Evolutionary conservation across 1,140 invertebrate genomes (phyloP).

Genomic region (Zaprionus ornatus): DNA sequence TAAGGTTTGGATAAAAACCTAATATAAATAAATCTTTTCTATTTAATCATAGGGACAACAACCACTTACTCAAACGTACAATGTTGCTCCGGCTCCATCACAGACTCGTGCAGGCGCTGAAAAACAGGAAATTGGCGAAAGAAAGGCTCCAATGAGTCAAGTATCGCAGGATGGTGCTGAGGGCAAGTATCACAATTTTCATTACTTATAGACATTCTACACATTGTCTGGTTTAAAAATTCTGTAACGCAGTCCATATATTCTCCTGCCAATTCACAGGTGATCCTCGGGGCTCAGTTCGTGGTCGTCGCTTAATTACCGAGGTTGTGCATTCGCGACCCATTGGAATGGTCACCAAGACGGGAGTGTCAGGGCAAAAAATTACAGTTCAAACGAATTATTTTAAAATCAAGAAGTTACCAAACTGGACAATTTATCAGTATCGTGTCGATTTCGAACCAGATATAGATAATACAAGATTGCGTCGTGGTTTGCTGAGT

Average conservation of each 20-base stretch:
- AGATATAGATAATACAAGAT: constrained; percentile 79
- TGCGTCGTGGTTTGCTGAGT: constrained; percentile 56
- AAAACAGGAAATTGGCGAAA: not conserved
- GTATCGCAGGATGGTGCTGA: constrained; percentile 6
- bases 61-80: too few relatives aligned
- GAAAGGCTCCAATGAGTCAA: not conserved
- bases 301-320: constrained; percentile 63
- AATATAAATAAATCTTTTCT: too few relatives aligned
- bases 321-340: constrained; percentile 69
- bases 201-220: not conserved
- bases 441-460: constrained; percentile 93
- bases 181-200: constrained; percentile 11
- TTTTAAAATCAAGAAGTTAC: constrained; percentile 87
- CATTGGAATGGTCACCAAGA: constrained; percentile 44
- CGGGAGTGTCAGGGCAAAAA: constrained; percentile 43
- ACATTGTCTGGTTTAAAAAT: not conserved
- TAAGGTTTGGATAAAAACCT: too few relatives aligned
- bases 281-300: constrained; percentile 66
- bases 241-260: not conserved
- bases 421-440: constrained; percentile 91
- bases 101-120: too few relatives aligned
- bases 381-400: constrained; percentile 88
- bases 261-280: constrained; percentile 16
- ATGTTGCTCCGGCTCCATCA: too few relatives aligned
- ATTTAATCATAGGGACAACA: too few relatives aligned